Percentiles rank a stretch among this genome's conserved stretches.
phyloP scores from a whole-genome alignment of 2,888 invertebrate species.

The Cistogaster globosa region DNA sequence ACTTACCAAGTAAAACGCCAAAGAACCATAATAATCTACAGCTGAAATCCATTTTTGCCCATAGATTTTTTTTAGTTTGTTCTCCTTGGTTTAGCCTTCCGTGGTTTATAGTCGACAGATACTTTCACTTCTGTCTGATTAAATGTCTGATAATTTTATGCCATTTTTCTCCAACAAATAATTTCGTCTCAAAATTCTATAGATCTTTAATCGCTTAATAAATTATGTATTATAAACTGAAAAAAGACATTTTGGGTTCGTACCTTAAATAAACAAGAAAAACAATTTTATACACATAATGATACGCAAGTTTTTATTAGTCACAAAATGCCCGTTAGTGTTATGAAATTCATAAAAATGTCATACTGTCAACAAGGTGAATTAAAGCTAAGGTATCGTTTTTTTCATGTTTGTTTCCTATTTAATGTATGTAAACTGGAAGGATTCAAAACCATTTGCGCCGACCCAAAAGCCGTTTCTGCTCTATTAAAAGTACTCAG shows the following conservation, averaged over 20 bases:
- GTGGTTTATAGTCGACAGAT: constrained; percentile 29
- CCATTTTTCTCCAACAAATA: constrained; percentile 35
- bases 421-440: too few relatives aligned
- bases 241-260: constrained; percentile 36
- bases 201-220: too few relatives aligned
- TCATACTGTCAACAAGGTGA: too few relatives aligned
- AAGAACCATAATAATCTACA: constrained; percentile 77
- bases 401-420: too few relatives aligned
- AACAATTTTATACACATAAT: not conserved
- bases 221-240: constrained; percentile 20
- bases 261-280: constrained; percentile 6
- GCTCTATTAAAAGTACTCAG: too few relatives aligned
- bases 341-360: too few relatives aligned
- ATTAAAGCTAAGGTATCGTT: too few relatives aligned
- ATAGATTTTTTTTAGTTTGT: constrained; percentile 67
- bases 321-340: too few relatives aligned
- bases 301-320: too few relatives aligned
- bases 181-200: constrained; percentile 1
- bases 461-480: too few relatives aligned
- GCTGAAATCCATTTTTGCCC: constrained; percentile 78
- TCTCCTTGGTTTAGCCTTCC: constrained; percentile 24
- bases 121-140: constrained; percentile 54
- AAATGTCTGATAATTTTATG: constrained; percentile 46
- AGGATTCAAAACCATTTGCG: too few relatives aligned
- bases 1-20: constrained; percentile 78